phyloP scores from a whole-genome alignment of 2,797 vertebrate genomes.

The Helicolenus hilgendorfi region DNA sequence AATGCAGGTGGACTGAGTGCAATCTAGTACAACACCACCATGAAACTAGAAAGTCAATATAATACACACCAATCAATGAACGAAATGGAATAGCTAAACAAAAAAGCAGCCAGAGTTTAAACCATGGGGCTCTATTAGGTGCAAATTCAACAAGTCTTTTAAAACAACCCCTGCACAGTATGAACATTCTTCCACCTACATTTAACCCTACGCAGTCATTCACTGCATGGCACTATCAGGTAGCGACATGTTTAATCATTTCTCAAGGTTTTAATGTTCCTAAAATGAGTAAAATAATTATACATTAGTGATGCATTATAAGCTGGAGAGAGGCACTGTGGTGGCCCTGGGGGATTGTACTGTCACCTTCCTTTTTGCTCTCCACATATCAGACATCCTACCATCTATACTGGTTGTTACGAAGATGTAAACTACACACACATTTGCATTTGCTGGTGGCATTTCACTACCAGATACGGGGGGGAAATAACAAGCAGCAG shows the following conservation, averaged over 20 bases:
- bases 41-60: neutral
- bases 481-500: neutral
- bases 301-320: conserved; percentile 27
- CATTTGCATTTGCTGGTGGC: neutral
- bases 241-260: neutral
- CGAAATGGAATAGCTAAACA: neutral
- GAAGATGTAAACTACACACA: neutral
- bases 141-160: neutral
- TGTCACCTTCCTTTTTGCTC: conserved; percentile 23
- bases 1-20: neutral
- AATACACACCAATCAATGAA: neutral
- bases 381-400: conserved; percentile 9
- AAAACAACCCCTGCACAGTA: neutral
- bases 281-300: conserved; percentile 18
- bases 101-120: neutral
- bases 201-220: neutral
- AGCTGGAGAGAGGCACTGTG: conserved; percentile 8
- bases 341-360: conserved; percentile 5
- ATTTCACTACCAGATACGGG: neutral
- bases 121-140: neutral
- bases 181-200: neutral
- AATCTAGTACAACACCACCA: neutral
- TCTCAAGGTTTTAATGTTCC: neutral
- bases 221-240: neutral
- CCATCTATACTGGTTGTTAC: neutral